Conservation (phyloP, 2,888 invertebrate genomes). For the Dendrolimus houi region DNA sequence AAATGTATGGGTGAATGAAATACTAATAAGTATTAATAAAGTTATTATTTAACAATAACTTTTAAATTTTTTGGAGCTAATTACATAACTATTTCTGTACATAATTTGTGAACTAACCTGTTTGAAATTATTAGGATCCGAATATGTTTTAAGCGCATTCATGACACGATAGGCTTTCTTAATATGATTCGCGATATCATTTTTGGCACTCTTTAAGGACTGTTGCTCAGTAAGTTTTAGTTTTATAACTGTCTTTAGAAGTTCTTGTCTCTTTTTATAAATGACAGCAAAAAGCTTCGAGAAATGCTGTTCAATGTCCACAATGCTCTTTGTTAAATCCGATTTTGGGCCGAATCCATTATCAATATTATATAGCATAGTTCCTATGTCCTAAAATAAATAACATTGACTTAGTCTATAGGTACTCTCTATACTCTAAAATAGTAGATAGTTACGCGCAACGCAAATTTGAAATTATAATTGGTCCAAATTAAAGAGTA, state of each 20-base stretch:
- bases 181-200: slow-evolving; percentile 34
- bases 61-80: neutral
- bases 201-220: slow-evolving; percentile 41
- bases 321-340: slow-evolving; percentile 36
- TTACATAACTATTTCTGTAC: neutral
- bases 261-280: slow-evolving; percentile 67
- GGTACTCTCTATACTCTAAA: too few species aligned
- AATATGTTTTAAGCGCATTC: slow-evolving; percentile 23
- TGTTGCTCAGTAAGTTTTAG: slow-evolving; percentile 40
- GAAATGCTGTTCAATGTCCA: slow-evolving; percentile 66
- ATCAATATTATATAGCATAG: slow-evolving; percentile 44
- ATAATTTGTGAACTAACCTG: slow-evolving; percentile 26
- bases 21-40: neutral
- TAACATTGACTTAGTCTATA: too few species aligned
- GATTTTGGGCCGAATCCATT: slow-evolving; percentile 37
- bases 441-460: too few species aligned
- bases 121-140: slow-evolving; percentile 34
- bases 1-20: slow-evolving; percentile 1
- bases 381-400: slow-evolving; percentile 51
- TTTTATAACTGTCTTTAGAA: slow-evolving; percentile 43
- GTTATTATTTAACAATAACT: neutral
- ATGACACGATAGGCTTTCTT: slow-evolving; percentile 36
- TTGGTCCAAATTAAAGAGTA: too few species aligned
- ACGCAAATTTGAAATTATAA: too few species aligned
- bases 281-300: slow-evolving; percentile 63